A percentile compares a stretch with the other conserved stretches of the same genome.
phyloP scores from a whole-genome alignment of 2,888 invertebrate genomes.

The Hemicrepidius hirtus region DNA sequence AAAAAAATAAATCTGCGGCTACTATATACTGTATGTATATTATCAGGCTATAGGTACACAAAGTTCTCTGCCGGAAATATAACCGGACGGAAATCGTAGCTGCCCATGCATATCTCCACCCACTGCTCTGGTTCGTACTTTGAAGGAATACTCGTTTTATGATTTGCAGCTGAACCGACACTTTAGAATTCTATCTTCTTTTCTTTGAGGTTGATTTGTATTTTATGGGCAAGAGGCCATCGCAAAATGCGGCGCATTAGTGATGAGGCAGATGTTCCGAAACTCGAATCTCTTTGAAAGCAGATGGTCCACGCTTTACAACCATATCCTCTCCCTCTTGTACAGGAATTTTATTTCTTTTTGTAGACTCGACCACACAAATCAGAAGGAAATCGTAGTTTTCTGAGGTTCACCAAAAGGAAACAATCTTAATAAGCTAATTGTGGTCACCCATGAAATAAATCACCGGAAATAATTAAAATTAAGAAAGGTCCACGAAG shows the following conservation, averaged over 20 bases:
- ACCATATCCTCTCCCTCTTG: conserved; percentile 42
- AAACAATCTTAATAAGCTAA: not conserved
- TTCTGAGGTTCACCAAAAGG: not conserved
- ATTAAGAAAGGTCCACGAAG: no score
- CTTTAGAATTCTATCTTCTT: not conserved
- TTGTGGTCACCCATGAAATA: no score
- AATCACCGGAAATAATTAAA: no score
- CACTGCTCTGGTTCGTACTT: conserved; percentile 36
- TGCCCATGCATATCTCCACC: conserved; percentile 60
- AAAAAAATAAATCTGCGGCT: conserved; percentile 15
- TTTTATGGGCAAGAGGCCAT: not conserved
- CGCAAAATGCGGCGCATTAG: conserved; percentile 28
- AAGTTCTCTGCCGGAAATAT: conserved; percentile 41
- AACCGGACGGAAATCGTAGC: conserved; percentile 58
- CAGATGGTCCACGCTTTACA: conserved; percentile 52
- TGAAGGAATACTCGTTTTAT: conserved; percentile 9
- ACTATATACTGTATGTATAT: conserved; percentile 12
- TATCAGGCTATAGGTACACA: conserved; percentile 18
- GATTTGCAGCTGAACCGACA: conserved; percentile 1
- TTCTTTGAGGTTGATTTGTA: conserved; percentile 16
- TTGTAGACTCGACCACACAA: not conserved
- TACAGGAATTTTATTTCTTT: not conserved
- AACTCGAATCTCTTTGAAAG: conserved; percentile 45
- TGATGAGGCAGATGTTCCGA: conserved; percentile 46
- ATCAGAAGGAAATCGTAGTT: not conserved